Base-by-base conservation (phyloP, 2,797 vertebrate species). In the Cossypha dichroa region DNA sequence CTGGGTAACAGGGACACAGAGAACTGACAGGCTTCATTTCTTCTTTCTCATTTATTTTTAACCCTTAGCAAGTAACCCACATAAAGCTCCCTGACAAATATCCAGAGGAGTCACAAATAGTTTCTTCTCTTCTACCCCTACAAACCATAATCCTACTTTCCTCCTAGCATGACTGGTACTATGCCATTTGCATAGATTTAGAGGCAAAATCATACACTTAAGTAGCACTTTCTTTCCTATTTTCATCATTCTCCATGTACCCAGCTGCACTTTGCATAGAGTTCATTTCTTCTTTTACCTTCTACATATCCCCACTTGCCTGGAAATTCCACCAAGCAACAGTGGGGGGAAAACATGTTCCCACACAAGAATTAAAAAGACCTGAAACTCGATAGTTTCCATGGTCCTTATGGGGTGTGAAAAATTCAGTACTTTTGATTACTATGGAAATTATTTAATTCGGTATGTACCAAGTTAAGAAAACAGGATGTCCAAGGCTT, bases 341-440 rank as follows among this genome's bases (percentile, higher is more conserved):
- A n/a, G 18, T 1, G 17, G 19, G 25, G 25, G 0, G 21, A 51
- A 51, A 49, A 6, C 8, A 29, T 12, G 34, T 62, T 36, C 34
- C 43, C 31, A 76, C 9, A 20, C 29, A 60, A 54, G 20, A 45
- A 36, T 5, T 28, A 40, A 21, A 26, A 34, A 43, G 11, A 28
- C 4, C 20, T 11, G 25, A 66, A n/a, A 38, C 18, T 51, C 43
- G 3, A 2, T 1, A 4, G 5, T 23, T 84, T 55, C 73, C 17
- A 21, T 7, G 16, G 11, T n/a, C 43, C 36, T 80, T 29, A 17
- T 0, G 19, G 25, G 2, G 1, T 7, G 17, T 10, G 18, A 31
- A 28, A 48, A 91, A 60, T 12, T 25, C 22, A 48, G 3, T 33
- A 40, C 15, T 40, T 67, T 4, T 7, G 3, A 34, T 66, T 40